A percentile compares a stretch with the other conserved stretches of the same genome.
Conservation (phyloP, 2,797 vertebrate species). For the Siniperca obscura region DNA sequence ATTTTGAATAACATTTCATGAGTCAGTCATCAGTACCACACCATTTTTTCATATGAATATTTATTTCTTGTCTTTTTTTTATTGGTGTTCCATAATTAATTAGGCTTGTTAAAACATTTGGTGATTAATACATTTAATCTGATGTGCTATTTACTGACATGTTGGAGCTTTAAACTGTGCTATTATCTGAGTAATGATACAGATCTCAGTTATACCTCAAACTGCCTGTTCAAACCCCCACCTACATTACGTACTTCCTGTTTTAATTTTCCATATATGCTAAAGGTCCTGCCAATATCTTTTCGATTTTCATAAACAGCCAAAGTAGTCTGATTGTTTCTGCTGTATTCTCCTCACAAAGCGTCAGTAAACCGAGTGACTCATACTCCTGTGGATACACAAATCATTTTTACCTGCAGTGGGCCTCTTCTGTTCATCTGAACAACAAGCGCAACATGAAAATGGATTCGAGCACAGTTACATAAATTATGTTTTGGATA, state of each 20-base stretch:
- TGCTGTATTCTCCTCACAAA: constrained; percentile 54
- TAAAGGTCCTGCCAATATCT: constrained; percentile 15
- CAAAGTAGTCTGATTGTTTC: constrained; percentile 52
- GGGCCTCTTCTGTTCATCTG: constrained; percentile 13
- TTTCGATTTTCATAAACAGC: constrained; percentile 48
- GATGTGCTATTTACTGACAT: not conserved
- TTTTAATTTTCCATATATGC: constrained; percentile 27
- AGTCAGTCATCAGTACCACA: not conserved
- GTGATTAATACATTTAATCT: not conserved
- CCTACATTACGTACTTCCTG: constrained; percentile 5
- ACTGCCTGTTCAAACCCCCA: not conserved
- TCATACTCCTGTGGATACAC: constrained; percentile 57
- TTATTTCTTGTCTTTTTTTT: not conserved
- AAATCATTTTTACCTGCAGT: constrained; percentile 37
- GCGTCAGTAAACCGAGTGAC: constrained; percentile 53
- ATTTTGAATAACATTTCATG: not conserved
- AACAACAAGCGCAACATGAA: constrained; percentile 29
- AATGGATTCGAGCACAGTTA: constrained; percentile 20
- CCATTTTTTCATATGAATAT: not conserved
- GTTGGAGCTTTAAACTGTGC: not conserved
- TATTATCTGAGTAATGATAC: not conserved
- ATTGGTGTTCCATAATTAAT: not conserved
- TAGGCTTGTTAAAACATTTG: not conserved
- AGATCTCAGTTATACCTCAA: not conserved
- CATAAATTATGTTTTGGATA: constrained; percentile 21